Evolutionary conservation across 2,113 vertebrate species (phyloP).

Genomic region (Tyto alba): DNA sequence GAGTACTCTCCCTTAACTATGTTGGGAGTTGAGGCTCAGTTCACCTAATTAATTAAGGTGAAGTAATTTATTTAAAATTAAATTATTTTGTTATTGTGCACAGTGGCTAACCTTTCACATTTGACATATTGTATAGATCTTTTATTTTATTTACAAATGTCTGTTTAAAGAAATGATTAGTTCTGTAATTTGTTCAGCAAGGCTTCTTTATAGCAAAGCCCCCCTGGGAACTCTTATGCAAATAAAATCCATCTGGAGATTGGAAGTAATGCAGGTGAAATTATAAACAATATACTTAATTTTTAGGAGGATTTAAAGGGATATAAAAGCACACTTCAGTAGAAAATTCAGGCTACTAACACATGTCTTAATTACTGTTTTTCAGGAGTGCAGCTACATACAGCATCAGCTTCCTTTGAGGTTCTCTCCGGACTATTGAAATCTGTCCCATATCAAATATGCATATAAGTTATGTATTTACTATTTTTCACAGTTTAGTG

Average conservation of each 20-base stretch:
- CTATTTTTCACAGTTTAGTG: background rate
- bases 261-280: conserved; percentile 29
- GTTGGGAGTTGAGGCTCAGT: background rate
- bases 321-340: conserved; percentile 28
- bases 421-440: background rate
- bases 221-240: conserved; percentile 14
- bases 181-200: background rate
- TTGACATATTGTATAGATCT: background rate
- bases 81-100: background rate
- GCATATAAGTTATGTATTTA: background rate
- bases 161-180: conserved; percentile 10
- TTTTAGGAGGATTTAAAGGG: background rate
- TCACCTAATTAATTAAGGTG: conserved; percentile 22
- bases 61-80: background rate
- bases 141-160: conserved; percentile 2
- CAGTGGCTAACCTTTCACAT: background rate
- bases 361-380: background rate
- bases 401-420: background rate
- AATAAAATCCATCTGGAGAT: conserved; percentile 35
- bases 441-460: background rate
- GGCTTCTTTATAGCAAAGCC: background rate
- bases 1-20: background rate
- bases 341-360: background rate
- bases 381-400: background rate
- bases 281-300: conserved; percentile 29